Base-by-base conservation (phyloP, 2,113 vertebrate species). In the Heterotis niloticus region DNA sequence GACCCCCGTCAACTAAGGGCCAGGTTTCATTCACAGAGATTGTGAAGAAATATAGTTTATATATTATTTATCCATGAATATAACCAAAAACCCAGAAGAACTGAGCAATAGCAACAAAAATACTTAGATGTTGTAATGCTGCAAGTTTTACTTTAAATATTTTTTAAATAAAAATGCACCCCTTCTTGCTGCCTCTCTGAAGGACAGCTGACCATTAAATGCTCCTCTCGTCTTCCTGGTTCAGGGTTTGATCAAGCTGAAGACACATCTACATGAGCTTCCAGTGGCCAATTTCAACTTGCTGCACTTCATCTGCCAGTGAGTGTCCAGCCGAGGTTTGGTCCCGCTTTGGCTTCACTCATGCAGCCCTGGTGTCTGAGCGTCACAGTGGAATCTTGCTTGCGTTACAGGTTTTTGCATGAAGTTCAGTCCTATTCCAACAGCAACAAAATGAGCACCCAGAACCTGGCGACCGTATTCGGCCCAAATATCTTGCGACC, bases 401-500 rank as follows among this genome's bases (percentile, higher is more conserved):
- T 64, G 71, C 23, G 34, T 74, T 59, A 10, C 68, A 94, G 93
- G 80, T 94, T 94, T 83, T 79, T 94, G 59, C 87, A 90, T 66
- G 92, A 94, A 70, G 93, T 94, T 71, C 92, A 93, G 81, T 89
- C 88, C 77, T 88, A 83, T 83, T 91, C 92, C 77, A 83, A 83
- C 79, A 88, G 83, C 72, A 94, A 94, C 83, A 93, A 90, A 83
- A 94, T 93, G 92, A 92, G 86, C 13, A 85, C 88, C 64, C 91
- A 93, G 80, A 94, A 93, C 80, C 76, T 93, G 78, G 92, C 93
- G 0, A 93, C 92, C 0, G 92, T 93, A 51, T 94, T 94, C 18
- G 93, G 92, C 11, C 93, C 93, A 62, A 94, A 94, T 82, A 92
- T 94, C 77, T 88, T 93, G n/a, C 85, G 92, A 70, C 90, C 90